Evolutionary conservation across 2,888 invertebrate species (phyloP).

Genomic region (Polymixis flavicincta): DNA sequence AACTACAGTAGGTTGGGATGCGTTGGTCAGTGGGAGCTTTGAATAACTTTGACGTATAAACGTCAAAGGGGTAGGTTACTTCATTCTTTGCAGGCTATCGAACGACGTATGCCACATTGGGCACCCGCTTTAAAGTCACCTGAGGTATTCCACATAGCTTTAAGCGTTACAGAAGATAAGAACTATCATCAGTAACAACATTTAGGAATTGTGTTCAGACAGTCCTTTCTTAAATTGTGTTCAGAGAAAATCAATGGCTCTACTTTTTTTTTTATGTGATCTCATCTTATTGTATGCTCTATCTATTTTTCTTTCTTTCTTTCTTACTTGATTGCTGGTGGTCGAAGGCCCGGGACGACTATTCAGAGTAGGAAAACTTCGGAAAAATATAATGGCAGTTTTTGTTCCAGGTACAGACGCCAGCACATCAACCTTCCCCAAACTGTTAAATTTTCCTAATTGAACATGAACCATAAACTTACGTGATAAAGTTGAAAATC

Average conservation of each 20-base stretch:
- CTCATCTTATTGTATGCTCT: too few species aligned
- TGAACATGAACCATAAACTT: too few species aligned
- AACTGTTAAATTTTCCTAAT: too few species aligned
- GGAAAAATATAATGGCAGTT: neutral
- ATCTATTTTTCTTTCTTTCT: too few species aligned
- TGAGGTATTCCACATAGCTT: too few species aligned
- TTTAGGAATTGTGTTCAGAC: neutral
- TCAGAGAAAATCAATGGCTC: neutral
- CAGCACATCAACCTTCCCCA: too few species aligned
- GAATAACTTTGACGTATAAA: slow-evolving; percentile 26
- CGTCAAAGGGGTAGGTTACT: neutral
- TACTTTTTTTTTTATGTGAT: neutral
- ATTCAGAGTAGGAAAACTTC: neutral
- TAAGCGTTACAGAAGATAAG: neutral
- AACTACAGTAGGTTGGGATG: slow-evolving; percentile 54
- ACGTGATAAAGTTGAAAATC: too few species aligned
- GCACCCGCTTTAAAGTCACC: too few species aligned
- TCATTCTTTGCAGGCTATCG: neutral
- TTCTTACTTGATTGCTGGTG: neutral
- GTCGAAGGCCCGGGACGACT: neutral
- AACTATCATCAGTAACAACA: neutral
- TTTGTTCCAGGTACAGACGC: neutral
- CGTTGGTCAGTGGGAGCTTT: slow-evolving; percentile 53
- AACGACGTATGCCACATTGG: too few species aligned
- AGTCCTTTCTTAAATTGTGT: neutral